These are phyloP conservation scores for Eulemur coronatus DNA, from an alignment of 2,797 vertebrate genomes.

Conservation along the genomic window DNA sequence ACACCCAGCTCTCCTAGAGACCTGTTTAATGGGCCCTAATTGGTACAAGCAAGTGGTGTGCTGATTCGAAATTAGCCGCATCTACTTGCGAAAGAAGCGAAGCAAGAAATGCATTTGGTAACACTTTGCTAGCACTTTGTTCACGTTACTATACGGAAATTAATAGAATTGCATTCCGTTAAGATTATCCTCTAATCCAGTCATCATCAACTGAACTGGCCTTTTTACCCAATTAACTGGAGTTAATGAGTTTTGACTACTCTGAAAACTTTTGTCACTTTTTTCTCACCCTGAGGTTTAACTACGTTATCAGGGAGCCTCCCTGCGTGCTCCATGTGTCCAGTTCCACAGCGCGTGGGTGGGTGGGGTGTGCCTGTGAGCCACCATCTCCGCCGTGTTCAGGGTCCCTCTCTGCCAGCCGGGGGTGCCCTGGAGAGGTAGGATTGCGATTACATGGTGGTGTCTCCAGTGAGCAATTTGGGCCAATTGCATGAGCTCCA, in stretches of 20 bases:
- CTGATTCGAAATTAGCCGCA: constrained; percentile 35
- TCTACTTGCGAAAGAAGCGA: not conserved
- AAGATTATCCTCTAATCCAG: not conserved
- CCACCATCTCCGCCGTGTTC: not conserved
- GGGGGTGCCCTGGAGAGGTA: not conserved
- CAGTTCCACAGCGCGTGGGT: not conserved
- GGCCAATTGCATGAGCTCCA: not conserved
- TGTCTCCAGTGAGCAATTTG: not conserved
- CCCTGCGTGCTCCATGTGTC: not conserved
- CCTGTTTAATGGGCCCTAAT: not conserved
- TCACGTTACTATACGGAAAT: not conserved
- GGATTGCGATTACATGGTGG: not conserved
- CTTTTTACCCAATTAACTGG: not conserved
- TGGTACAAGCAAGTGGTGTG: not conserved
- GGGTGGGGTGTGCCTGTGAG: no score
- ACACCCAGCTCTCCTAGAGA: not conserved
- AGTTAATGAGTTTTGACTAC: not conserved
- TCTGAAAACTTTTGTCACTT: not conserved
- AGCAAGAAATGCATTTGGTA: not conserved
- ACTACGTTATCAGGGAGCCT: rapidly evolving
- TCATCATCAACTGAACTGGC: not conserved
- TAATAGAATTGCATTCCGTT: not conserved
- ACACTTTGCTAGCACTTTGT: not conserved
- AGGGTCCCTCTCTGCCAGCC: not conserved
- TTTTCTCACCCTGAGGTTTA: not conserved